Percentiles rank a stretch among this genome's conserved stretches.
Conservation (phyloP, 2,113 vertebrate genomes). For the Ceuthmochares aereus region DNA sequence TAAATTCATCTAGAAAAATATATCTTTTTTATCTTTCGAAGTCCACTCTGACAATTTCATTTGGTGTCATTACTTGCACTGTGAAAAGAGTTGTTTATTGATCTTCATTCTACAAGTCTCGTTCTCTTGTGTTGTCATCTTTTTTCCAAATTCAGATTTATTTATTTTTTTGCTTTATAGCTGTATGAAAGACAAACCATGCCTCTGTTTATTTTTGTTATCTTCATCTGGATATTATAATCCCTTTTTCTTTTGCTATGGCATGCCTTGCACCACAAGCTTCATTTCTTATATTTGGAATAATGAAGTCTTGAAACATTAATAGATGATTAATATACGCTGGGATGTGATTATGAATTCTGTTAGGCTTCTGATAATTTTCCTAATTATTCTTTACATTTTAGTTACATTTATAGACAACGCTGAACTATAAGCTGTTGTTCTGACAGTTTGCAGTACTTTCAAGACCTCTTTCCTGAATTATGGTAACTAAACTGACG, state of each 20-base stretch:
- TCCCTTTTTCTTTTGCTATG: not conserved
- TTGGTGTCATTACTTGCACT: not conserved
- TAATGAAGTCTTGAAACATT: slow-evolving; percentile 6
- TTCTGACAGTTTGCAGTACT: not conserved
- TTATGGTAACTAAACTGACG: not conserved
- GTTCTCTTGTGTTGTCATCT: not conserved
- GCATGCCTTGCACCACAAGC: not conserved
- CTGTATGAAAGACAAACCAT: not conserved
- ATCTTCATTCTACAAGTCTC: not conserved
- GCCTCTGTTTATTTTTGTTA: not conserved
- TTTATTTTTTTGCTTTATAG: not conserved
- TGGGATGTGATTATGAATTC: not conserved
- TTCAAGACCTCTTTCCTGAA: not conserved
- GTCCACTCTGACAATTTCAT: not conserved
- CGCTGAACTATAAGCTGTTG: not conserved
- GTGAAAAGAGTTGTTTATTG: not conserved
- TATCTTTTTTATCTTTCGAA: not conserved
- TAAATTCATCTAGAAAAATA: not conserved
- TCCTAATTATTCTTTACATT: not conserved
- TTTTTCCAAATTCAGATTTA: not conserved
- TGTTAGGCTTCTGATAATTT: not conserved
- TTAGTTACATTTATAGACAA: not conserved
- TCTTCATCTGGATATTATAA: not conserved
- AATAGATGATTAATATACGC: not conserved
- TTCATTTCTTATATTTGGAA: not conserved